A percentile compares a stretch with the other conserved stretches of the same genome.
phyloP scores from a whole-genome alignment of 2,888 invertebrate species.

The Tethea ocularis region DNA sequence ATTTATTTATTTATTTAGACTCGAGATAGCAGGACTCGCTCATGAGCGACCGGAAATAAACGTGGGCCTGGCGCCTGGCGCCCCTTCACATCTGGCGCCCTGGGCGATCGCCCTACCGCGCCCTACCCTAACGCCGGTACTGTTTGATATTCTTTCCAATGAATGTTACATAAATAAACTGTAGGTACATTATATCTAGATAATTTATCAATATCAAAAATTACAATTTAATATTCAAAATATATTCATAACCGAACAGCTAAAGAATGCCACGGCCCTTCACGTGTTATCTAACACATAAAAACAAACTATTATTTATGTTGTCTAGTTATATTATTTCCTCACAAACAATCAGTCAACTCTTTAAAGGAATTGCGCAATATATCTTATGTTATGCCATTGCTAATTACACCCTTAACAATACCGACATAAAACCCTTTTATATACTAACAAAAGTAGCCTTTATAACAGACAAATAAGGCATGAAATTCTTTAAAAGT shows the following conservation, averaged over 20 bases:
- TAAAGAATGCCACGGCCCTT: slow-evolving; percentile 19
- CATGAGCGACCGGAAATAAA: no score
- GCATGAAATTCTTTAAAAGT: neutral
- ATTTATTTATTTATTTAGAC: no score
- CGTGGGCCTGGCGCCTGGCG: no score
- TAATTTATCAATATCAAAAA: neutral
- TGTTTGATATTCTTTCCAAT: no score
- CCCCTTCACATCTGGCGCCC: no score
- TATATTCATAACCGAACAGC: neutral
- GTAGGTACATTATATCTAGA: neutral
- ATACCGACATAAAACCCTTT: neutral
- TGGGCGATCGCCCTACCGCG: no score
- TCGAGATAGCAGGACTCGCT: no score
- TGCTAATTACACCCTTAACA: slow-evolving; percentile 34
- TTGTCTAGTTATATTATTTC: slow-evolving; percentile 20
- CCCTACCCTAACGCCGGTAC: no score
- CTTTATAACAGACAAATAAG: slow-evolving; percentile 1
- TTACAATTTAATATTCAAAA: neutral
- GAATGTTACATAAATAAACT: no score
- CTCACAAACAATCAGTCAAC: slow-evolving; percentile 39
- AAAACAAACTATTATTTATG: slow-evolving; percentile 5
- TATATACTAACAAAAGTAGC: neutral
- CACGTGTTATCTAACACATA: slow-evolving; percentile 9
- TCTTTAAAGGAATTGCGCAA: slow-evolving; percentile 37
- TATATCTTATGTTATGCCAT: slow-evolving; percentile 26